Evolutionary conservation across 2,113 vertebrate genomes (phyloP).

Genomic region (Synodontis membranacea): DNA sequence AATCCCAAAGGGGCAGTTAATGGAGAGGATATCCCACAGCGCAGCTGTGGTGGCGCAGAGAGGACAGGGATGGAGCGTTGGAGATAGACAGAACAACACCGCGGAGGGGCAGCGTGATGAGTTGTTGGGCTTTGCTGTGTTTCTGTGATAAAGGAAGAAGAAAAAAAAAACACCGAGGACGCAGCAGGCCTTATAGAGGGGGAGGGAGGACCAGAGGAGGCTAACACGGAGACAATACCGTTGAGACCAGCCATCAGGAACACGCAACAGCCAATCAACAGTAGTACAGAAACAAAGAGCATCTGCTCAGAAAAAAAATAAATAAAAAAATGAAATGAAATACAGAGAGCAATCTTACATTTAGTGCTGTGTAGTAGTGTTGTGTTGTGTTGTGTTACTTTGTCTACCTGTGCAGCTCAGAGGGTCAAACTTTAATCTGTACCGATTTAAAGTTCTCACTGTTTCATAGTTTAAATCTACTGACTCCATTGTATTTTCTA

Average conservation of each 20-base stretch:
- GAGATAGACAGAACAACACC: conserved; percentile 26
- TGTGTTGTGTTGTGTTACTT: background rate
- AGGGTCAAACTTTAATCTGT: conserved; percentile 4
- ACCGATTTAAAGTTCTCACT: background rate
- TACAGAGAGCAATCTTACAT: background rate
- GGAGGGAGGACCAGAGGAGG: conserved; percentile 29
- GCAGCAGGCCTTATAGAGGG: conserved; percentile 28
- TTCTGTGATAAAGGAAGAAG: conserved; percentile 53
- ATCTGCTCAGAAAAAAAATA: background rate
- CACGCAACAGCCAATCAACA: conserved; percentile 23
- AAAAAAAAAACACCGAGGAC: conserved; percentile 17
- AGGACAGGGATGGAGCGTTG: conserved; percentile 29
- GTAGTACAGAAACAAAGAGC: background rate
- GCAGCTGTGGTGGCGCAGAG: conserved; percentile 13
- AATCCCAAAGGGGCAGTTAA: conserved; percentile 26
- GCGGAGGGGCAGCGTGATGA: conserved; percentile 29
- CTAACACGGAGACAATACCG: conserved; percentile 25
- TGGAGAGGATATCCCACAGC: conserved; percentile 30
- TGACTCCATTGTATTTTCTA: background rate
- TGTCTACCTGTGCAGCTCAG: conserved; percentile 39
- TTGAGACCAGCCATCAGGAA: conserved; percentile 4
- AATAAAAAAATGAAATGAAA: background rate
- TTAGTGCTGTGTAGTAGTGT: background rate
- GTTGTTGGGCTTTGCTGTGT: conserved; percentile 39
- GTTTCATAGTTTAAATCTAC: background rate